phyloP scores from a whole-genome alignment of 2,888 invertebrate species.

The Bellardia bayeri region DNA sequence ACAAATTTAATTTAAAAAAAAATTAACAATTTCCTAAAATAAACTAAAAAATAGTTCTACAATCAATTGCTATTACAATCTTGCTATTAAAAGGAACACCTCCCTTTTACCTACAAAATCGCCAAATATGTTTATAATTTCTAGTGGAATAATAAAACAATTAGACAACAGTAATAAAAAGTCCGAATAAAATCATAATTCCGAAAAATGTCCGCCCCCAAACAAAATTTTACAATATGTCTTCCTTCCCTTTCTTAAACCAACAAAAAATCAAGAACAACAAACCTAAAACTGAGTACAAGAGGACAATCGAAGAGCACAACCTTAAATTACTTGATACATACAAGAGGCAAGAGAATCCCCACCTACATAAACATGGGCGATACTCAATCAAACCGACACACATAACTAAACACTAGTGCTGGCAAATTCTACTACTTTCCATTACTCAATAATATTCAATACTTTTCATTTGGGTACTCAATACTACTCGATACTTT shows the following conservation, averaged over 20 bases:
- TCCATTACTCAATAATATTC: no score
- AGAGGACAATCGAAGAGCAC: background rate
- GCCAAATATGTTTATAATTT: background rate
- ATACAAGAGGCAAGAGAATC: background rate
- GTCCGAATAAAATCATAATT: constrained; percentile 28
- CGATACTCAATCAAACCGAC: background rate
- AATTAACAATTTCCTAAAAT: no score
- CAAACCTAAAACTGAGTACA: background rate
- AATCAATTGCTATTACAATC: no score
- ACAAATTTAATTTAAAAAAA: no score
- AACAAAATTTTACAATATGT: constrained; percentile 18
- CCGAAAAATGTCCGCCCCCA: constrained; percentile 32
- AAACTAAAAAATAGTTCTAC: no score
- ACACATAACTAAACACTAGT: constrained; percentile 5
- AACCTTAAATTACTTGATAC: background rate
- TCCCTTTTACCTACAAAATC: background rate
- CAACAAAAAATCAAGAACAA: background rate
- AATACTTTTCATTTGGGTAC: no score
- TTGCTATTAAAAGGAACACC: no score
- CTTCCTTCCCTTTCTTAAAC: background rate
- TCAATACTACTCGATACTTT: no score
- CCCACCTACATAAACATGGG: background rate
- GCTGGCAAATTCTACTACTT: no score
- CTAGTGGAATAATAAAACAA: constrained; percentile 2
- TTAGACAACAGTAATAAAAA: constrained; percentile 21